Base-by-base conservation (phyloP, 2,113 vertebrate species). In the Craseonycteris thonglongyai region DNA sequence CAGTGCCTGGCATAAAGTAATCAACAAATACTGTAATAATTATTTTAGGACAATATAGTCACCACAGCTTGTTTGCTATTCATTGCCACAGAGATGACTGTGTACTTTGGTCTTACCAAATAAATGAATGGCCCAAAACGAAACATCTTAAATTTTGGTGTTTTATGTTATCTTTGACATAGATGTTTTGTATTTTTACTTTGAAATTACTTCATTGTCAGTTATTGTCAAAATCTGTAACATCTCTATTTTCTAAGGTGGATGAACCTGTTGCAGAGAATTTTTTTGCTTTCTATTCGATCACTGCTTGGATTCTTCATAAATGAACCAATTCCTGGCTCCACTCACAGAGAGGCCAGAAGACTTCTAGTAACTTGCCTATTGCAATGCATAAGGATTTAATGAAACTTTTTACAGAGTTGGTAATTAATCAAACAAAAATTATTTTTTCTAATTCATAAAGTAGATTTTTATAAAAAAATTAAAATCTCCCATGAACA, bases 241-340 rank as follows among this genome's bases (percentile, higher is more conserved):
- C 33, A 65, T 33, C 13, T 11, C 42, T 88, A 0, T 82, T 85
- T 85, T 80, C 30, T 78, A 45, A 88, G 59, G 61, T 75, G 12
- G 56, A 81, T 69, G 30, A 40, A 75, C 38, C 35, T 95, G n/a
- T 85, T 81, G 47, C 33, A 86, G 68, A 85, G 71, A 88, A 54
- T 22, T 90, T 58, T 66, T 47, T 16, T 51, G 16, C 6, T 97
- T 91, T 56, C 56, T 26, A 13, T 75, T 94, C 94, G 88, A 56
- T 93, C 63, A 24, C 15, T 54, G 8, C 33, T 35, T 91, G 51
- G 21, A 33, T 81, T 90, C 66, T 83, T 26, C 40, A 18, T 82
- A 12, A 47, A 11, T 69, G 69, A 93, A 76, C 85, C 59, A 80
- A 85, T 94, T 97, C 65, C 95, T 94, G 95, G 66, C 42, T 88